Conservation (phyloP, 2,797 vertebrate species). For the Vipera latastei region DNA sequence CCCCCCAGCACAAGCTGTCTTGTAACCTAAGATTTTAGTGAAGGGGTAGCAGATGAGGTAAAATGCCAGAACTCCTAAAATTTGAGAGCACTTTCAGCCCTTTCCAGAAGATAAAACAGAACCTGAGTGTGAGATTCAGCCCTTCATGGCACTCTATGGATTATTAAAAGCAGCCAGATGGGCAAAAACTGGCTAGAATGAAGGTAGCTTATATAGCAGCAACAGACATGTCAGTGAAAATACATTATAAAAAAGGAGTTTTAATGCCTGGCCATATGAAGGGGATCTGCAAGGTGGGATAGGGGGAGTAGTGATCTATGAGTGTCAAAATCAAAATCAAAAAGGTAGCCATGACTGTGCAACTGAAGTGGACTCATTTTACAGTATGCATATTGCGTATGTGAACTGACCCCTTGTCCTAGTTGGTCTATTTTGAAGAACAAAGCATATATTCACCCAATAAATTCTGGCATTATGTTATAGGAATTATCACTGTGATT, state of each 20-base stretch:
- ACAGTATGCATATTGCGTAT: not conserved
- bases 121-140: not conserved
- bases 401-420: not conserved
- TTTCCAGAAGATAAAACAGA: too few relatives aligned
- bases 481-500: conserved; percentile 29
- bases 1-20: not conserved
- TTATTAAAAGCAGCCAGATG: not conserved
- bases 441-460: not conserved
- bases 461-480: conserved; percentile 13
- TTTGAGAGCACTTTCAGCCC: not conserved
- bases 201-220: not conserved
- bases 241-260: not conserved
- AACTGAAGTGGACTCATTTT: not conserved
- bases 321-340: not conserved
- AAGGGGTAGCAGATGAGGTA: not conserved
- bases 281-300: not conserved
- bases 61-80: not conserved
- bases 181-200: not conserved
- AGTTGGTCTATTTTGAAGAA: not conserved
- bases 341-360: not conserved
- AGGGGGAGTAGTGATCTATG: not conserved
- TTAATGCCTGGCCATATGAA: not conserved
- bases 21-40: not conserved
- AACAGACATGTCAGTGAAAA: not conserved
- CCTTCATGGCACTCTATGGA: not conserved